phyloP scores from a whole-genome alignment of 2,113 vertebrate genomes.

The Corythornis cristatus region DNA sequence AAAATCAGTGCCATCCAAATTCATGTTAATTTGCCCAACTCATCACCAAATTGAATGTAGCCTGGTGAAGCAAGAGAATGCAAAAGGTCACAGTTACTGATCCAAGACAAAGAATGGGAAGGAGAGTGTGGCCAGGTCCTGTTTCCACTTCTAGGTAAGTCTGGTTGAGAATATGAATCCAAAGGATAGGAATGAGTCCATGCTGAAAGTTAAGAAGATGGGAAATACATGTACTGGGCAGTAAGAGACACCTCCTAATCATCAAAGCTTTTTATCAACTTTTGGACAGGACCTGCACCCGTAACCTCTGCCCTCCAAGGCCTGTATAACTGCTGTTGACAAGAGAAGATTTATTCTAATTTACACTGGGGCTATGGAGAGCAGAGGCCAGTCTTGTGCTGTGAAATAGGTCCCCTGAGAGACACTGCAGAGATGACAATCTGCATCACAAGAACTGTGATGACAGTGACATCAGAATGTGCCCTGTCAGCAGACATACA shows the following conservation, averaged over 20 bases:
- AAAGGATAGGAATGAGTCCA: neutral
- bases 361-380: neutral
- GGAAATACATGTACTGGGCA: neutral
- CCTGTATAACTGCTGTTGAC: neutral
- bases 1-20: neutral
- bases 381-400: neutral
- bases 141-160: neutral
- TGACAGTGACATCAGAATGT: neutral
- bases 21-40: neutral
- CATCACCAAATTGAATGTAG: neutral
- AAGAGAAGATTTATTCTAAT: neutral
- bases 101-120: neutral
- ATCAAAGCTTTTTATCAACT: neutral
- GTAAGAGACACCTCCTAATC: neutral
- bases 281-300: neutral
- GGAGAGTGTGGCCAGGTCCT: neutral
- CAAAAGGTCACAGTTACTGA: neutral
- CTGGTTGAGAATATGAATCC: neutral
- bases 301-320: neutral
- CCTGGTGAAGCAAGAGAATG: neutral
- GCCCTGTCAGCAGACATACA: accelerated
- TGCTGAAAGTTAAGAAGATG: neutral
- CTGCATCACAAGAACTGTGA: neutral
- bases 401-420: neutral
- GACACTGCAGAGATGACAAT: neutral